Evolutionary conservation across 2,888 invertebrate genomes (phyloP), one percentile per base, ranked within the genome.

Genomic region (Drosophila demipolita): DNA sequence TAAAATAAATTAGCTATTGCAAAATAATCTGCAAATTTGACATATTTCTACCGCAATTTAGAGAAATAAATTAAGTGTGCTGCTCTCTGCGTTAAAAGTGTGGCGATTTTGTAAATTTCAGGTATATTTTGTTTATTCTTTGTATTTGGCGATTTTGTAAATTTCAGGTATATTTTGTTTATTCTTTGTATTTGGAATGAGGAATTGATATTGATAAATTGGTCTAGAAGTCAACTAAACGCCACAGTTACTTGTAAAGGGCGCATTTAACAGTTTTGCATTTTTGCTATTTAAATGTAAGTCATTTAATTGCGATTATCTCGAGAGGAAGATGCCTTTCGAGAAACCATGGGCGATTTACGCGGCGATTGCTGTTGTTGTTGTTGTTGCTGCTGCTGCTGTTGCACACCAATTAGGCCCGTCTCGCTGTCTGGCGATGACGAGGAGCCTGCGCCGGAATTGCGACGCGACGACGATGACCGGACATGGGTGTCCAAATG

Each of bases 401-500:
- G 93, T 72, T 90, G 91, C 59, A 89, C 88, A 67, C 87, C 89
- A 23, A 86, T 75, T 66, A 94, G 94, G 23, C 87, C 77, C 62
- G 75, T 68, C 70, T 91, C 88, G 72, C 91, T 92, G 59, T 93
- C 93, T 2, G 92, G 92, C 3, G 97, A 96, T 33, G 96, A 96
- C 3, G 96, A 95, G 6, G 92, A 92, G 38, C 96, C 95, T 70
- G 95, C 95, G 65, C 94, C 94, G 66, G 94, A 94, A 71, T 95
- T 95, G 15, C 96, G 95, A 23, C 94, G 93, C 75, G 94, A 93
- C 23, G 94, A 91, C 91, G 96, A 96, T 83, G 97, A 94, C 0
- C 97, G 95, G 38, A 97, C 97, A 94, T 96, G 97, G 23, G 97
- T 97, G 92, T 97, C 97, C 93, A 97, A 94, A 93, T 97, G 97